phyloP scores from a whole-genome alignment of 2,113 vertebrate species.

The Colossoma macropomum region DNA sequence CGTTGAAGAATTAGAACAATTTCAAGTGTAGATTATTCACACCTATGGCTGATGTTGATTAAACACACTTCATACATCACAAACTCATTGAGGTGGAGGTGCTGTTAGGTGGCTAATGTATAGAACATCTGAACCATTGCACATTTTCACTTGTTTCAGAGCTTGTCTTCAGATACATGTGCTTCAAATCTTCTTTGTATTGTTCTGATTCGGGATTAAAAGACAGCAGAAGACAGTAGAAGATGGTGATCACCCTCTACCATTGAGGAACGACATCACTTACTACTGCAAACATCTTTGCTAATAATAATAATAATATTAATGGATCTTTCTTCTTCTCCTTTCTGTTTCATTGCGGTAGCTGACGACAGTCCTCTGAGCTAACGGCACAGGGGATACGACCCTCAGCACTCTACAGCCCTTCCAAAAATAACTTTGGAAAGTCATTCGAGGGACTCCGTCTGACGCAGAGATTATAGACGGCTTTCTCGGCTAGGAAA shows the following conservation, averaged over 20 bases:
- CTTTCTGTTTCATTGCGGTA: conserved; percentile 50
- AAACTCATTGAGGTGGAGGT: background rate
- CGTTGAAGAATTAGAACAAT: conserved; percentile 33
- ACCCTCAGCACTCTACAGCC: conserved; percentile 51
- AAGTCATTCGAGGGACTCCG: conserved; percentile 63
- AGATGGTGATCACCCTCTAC: background rate
- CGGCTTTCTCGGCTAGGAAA: conserved; percentile 73
- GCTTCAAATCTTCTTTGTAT: background rate
- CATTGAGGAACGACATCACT: background rate
- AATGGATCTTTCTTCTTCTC: background rate
- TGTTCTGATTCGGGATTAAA: background rate
- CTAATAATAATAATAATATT: conserved; percentile 43
- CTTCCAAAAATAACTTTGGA: conserved; percentile 77
- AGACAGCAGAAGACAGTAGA: background rate
- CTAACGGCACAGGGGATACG: background rate
- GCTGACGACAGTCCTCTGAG: conserved; percentile 11
- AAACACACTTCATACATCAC: conserved; percentile 16
- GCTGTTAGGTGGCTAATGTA: background rate
- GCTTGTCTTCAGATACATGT: background rate
- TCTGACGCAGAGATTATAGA: conserved; percentile 75
- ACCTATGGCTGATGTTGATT: conserved; percentile 11
- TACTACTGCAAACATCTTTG: background rate
- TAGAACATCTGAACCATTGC: background rate
- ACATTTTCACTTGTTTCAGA: background rate
- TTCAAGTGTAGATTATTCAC: conserved; percentile 30